Conservation (phyloP, 1,140 invertebrate species). For the Elymnias hypermnestra region DNA sequence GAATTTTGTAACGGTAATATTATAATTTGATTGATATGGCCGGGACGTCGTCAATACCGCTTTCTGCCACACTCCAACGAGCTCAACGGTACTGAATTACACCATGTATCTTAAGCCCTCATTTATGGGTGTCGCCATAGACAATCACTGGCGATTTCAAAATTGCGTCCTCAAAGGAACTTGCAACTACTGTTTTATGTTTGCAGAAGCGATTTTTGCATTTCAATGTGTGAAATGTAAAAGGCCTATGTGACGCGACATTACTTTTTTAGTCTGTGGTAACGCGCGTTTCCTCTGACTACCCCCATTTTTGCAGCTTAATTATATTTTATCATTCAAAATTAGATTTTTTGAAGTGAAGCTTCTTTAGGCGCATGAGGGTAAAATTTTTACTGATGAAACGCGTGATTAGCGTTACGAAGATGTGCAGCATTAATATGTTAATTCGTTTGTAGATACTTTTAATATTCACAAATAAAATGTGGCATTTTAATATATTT, state of each 20-base stretch:
- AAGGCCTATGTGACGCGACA: conserved; percentile 4
- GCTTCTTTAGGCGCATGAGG: too few relatives aligned
- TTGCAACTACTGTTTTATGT: conserved; percentile 16
- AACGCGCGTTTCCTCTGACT: not conserved
- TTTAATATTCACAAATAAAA: too few relatives aligned
- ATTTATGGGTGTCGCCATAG: conserved; percentile 60
- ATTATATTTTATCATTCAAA: too few relatives aligned
- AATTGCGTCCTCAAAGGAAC: conserved; percentile 18
- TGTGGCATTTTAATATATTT: too few relatives aligned
- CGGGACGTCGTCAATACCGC: conserved; percentile 57
- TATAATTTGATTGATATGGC: conserved; percentile 72
- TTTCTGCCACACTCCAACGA: conserved; percentile 64
- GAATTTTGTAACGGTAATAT: conserved; percentile 42
- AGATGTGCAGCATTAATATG: too few relatives aligned
- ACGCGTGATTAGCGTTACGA: too few relatives aligned
- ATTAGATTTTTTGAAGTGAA: too few relatives aligned
- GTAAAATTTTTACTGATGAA: too few relatives aligned
- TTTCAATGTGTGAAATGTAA: conserved; percentile 3
- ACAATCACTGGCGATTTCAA: conserved; percentile 45
- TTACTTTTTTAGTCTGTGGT: not conserved
- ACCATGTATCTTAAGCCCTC: conserved; percentile 60
- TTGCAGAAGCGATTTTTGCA: conserved; percentile 7
- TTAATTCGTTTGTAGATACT: too few relatives aligned
- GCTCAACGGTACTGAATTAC: conserved; percentile 69
- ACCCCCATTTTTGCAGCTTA: not conserved